Evolutionary conservation across 1,140 invertebrate species (phyloP).

Genomic region (Drosophila chauvacae): DNA sequence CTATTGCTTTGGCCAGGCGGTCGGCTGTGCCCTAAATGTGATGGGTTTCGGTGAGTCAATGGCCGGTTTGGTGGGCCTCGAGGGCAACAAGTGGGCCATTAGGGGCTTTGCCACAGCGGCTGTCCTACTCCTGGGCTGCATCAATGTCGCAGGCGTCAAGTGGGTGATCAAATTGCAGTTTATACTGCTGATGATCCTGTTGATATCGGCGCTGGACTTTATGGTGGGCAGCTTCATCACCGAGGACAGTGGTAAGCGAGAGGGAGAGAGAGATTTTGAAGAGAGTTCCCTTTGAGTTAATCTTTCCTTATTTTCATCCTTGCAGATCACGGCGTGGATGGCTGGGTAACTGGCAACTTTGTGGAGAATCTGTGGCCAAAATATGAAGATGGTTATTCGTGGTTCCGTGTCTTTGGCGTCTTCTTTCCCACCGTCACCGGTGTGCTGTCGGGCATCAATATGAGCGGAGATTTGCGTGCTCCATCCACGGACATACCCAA

Average conservation of each 20-base stretch:
- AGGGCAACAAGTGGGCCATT: slow-evolving; percentile 90
- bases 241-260: slow-evolving; percentile 86
- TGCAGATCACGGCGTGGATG: slow-evolving; percentile 92
- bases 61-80: slow-evolving; percentile 91
- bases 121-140: slow-evolving; percentile 92
- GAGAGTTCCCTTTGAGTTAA: too few relatives aligned
- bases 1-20: slow-evolving; percentile 98
- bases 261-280: neutral
- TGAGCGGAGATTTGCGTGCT: slow-evolving; percentile 97
- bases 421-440: slow-evolving; percentile 97
- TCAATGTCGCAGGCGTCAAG: slow-evolving; percentile 96
- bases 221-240: slow-evolving; percentile 94
- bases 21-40: slow-evolving; percentile 97
- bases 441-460: slow-evolving; percentile 98
- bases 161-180: slow-evolving; percentile 97
- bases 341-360: slow-evolving; percentile 92
- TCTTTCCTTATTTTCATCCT: neutral
- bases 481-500: slow-evolving; percentile 97
- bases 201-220: slow-evolving; percentile 95
- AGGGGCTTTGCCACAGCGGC: slow-evolving; percentile 92
- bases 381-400: slow-evolving; percentile 92
- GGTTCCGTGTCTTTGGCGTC: slow-evolving; percentile 97
- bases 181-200: slow-evolving; percentile 91
- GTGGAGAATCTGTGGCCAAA: slow-evolving; percentile 92
- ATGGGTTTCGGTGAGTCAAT: slow-evolving; percentile 98